Conservation (phyloP, 2,113 vertebrate species). For the Calidris pugnax region DNA sequence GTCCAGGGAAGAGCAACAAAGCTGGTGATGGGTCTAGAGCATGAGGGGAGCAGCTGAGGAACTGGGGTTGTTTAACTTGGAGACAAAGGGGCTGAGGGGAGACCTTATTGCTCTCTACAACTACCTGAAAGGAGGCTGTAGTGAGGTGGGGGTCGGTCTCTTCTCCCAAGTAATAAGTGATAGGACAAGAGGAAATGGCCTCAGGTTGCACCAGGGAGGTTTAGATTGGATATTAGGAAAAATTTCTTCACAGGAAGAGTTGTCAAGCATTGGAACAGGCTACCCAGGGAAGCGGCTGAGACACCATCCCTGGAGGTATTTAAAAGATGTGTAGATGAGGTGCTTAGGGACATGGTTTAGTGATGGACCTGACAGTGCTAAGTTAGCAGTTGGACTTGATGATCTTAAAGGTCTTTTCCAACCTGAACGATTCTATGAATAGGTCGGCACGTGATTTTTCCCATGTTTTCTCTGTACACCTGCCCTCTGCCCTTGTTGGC, state of each 20-base stretch:
- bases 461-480: background rate
- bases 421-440: background rate
- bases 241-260: background rate
- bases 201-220: background rate
- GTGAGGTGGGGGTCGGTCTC: background rate
- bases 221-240: background rate
- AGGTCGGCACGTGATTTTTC: background rate
- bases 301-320: background rate
- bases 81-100: background rate
- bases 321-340: background rate
- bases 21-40: background rate
- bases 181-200: background rate
- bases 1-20: background rate
- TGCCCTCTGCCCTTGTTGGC: constrained; percentile 11
- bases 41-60: background rate
- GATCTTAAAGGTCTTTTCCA: background rate
- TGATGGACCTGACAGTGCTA: background rate
- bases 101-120: background rate
- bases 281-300: background rate
- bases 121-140: background rate
- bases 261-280: background rate
- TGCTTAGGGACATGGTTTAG: background rate
- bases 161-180: background rate
- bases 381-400: background rate
- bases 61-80: background rate